Evolutionary conservation across 2,113 vertebrate genomes (phyloP), one percentile per base, ranked within the genome.

Genomic region (Hippocampus comes): DNA sequence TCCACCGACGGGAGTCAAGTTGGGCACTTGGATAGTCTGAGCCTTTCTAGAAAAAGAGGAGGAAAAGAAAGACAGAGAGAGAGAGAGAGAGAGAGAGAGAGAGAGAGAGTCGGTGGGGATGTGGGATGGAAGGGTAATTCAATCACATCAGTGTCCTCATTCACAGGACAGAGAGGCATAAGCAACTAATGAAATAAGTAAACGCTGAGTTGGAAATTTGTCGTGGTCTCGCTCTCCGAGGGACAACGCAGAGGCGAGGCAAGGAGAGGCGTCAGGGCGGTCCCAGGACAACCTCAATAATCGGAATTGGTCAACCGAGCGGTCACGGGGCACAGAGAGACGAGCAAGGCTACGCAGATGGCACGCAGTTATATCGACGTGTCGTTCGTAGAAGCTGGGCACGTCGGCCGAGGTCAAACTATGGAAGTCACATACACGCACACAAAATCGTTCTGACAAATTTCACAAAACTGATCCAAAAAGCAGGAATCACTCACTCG

Each of bases 141-240:
- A 87, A 88, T 91, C 84, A 84, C 79, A 83, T 81, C 78, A 80
- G 73, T 23, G 73, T 85, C 82, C 74, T 88, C 72, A 67, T 84
- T 87, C 75, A 63, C 79, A 78, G 76, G 83, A 83, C 80, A 84
- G 73, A 80, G 78, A 73, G 83, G 82, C 83, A 84, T 72, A 81
- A 77, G 76, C 70, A 74, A 75, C 81, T 91, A 88, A 90, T 89
- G 78, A 81, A 90, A 91, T 86, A 77, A 82, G 76, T 74, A 78
- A 72, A 83, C 67, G 83, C 87, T 91, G 88, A 90, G 73, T 88
- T 88, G 89, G 84, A 76, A 63, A 53, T 82, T 77, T 72, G 30
- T 72, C 68, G 77, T 43, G 1, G 42, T 74, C 81, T 78, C 43
- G 30, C 66, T 12, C 43, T 67, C 18, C 34, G 55, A 20, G 64